Evolutionary conservation across 2,888 invertebrate genomes (phyloP).

Genomic region (Drosophila emarginata): DNA sequence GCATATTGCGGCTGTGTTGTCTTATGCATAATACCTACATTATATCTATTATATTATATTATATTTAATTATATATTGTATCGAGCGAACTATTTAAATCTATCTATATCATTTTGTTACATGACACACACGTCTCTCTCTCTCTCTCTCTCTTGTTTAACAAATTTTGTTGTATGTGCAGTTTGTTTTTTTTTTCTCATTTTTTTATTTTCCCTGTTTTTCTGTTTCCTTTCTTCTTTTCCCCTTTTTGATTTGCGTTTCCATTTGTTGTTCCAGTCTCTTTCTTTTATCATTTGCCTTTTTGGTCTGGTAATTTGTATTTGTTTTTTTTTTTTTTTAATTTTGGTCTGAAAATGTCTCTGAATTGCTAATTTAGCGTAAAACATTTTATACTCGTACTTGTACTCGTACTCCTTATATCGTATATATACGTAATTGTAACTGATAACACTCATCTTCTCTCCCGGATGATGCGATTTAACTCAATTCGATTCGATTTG

Average conservation of each 20-base stretch:
- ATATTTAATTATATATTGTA: conserved; percentile 1
- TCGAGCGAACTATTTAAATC: background rate
- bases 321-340: conserved; percentile 30
- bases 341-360: conserved; percentile 75
- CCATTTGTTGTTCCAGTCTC: conserved; percentile 55
- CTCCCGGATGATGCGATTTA: conserved; percentile 52
- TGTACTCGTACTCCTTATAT: conserved; percentile 20
- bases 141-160: conserved; percentile 48
- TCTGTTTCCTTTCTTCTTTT: conserved; percentile 38
- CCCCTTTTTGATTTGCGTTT: conserved; percentile 26
- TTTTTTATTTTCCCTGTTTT: conserved; percentile 28
- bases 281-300: conserved; percentile 29
- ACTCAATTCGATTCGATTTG: no score
- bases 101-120: conserved; percentile 48
- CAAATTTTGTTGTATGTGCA: conserved; percentile 70
- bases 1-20: conserved; percentile 78
- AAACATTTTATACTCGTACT: conserved; percentile 59
- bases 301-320: conserved; percentile 59
- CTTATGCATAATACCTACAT: conserved; percentile 69
- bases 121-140: conserved; percentile 34
- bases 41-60: conserved; percentile 47
- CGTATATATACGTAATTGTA: conserved; percentile 22
- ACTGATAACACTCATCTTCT: conserved; percentile 31
- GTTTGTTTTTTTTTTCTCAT: conserved; percentile 51
- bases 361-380: conserved; percentile 74